phyloP scores from a whole-genome alignment of 2,888 invertebrate species.

The Melinaea menophilus region DNA sequence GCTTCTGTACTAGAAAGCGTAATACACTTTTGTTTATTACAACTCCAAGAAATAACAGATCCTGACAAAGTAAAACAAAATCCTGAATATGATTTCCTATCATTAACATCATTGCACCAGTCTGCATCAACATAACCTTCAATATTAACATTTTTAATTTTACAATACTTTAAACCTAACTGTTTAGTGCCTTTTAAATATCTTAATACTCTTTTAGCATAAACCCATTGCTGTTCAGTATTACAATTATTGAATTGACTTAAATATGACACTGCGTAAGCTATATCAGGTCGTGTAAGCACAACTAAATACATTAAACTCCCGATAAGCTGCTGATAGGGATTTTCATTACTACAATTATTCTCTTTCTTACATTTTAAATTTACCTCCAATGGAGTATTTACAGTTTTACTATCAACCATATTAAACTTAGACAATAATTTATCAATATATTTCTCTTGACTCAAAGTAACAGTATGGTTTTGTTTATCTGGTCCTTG shows the following conservation, averaged over 20 bases:
- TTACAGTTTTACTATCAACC: slow-evolving; percentile 11
- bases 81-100: slow-evolving; percentile 19
- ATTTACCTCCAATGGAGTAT: slow-evolving; percentile 12
- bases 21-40: no score
- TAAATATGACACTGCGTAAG: slow-evolving; percentile 8
- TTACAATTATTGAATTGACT: slow-evolving; percentile 19
- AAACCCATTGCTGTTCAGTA: slow-evolving; percentile 15
- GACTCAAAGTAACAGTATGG: not conserved
- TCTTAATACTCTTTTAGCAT: slow-evolving; percentile 18
- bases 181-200: slow-evolving; percentile 20
- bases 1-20: no score
- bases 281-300: slow-evolving; percentile 10
- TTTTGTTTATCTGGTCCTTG: no score
- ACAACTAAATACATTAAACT: slow-evolving; percentile 16
- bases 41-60: no score
- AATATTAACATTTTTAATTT: slow-evolving; percentile 12
- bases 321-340: slow-evolving; percentile 14
- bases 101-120: slow-evolving; percentile 17
- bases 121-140: slow-evolving; percentile 19
- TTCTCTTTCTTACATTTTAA: slow-evolving; percentile 13
- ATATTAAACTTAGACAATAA: slow-evolving; percentile 12
- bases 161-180: slow-evolving; percentile 11
- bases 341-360: slow-evolving; percentile 8
- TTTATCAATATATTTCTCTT: slow-evolving; percentile 7
- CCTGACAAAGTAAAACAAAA: slow-evolving; percentile 13